Evolutionary conservation across 2,113 vertebrate genomes (phyloP).

Genomic region (Cheilinus undulatus): DNA sequence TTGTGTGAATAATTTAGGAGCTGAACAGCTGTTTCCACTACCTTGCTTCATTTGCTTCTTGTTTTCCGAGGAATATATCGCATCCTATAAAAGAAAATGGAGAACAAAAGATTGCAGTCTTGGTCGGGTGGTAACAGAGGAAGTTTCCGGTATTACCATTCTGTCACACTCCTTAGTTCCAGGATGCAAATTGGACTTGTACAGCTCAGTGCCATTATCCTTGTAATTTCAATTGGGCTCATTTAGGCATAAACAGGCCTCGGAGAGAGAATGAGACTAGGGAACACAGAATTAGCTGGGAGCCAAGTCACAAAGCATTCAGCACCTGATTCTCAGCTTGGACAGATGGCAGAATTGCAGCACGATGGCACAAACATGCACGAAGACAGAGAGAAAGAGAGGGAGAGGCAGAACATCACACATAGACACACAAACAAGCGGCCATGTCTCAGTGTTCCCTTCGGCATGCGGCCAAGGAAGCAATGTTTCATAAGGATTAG

Average conservation of each 20-base stretch:
- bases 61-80: neutral
- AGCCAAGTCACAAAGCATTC: conserved; percentile 73
- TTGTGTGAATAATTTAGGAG: conserved; percentile 32
- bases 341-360: conserved; percentile 76
- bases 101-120: neutral
- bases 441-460: conserved; percentile 44
- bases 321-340: conserved; percentile 71
- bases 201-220: conserved; percentile 41
- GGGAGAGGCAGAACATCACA: conserved; percentile 43
- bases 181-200: conserved; percentile 45
- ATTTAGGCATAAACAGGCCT: conserved; percentile 68
- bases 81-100: neutral
- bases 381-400: conserved; percentile 36
- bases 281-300: conserved; percentile 61
- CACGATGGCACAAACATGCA: conserved; percentile 65
- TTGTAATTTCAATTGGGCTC: conserved; percentile 56
- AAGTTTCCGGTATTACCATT: conserved; percentile 24
- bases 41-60: conserved; percentile 2
- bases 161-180: conserved; percentile 42
- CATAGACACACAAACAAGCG: conserved; percentile 13
- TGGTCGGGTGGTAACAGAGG: neutral
- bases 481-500: conserved; percentile 69
- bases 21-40: conserved; percentile 27
- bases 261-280: conserved; percentile 46
- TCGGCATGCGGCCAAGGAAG: conserved; percentile 57